phyloP scores from a whole-genome alignment of 2,888 invertebrate species.

The Yponomeuta malinellus region DNA sequence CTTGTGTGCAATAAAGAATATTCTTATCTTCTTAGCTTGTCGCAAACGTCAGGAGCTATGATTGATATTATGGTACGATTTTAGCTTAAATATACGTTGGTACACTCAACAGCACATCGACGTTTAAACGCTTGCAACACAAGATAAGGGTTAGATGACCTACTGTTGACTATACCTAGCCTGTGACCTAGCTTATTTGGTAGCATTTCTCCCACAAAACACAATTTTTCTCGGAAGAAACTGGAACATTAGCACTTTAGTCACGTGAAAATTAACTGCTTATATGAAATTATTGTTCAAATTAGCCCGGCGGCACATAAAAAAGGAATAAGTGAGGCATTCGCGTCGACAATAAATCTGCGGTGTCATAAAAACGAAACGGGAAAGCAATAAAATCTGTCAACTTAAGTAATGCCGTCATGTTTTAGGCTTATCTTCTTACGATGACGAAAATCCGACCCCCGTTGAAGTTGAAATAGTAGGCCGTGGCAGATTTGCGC shows the following conservation, averaged over 20 bases:
- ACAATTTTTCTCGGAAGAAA: neutral
- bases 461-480: slow-evolving; percentile 23
- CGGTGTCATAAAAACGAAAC: slow-evolving; percentile 53
- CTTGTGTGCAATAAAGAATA: no score
- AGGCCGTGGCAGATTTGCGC: neutral
- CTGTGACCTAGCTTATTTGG: no score
- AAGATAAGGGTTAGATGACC: no score
- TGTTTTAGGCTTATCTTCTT: slow-evolving; percentile 51
- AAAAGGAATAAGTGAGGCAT: slow-evolving; percentile 36
- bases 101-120: no score
- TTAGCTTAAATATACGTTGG: no score
- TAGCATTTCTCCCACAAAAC: neutral
- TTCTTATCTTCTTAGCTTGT: no score
- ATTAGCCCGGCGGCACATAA: slow-evolving; percentile 32
- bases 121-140: no score
- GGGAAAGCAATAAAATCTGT: slow-evolving; percentile 58
- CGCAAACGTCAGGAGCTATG: no score
- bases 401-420: slow-evolving; percentile 51
- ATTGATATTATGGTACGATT: no score
- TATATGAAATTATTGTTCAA: slow-evolving; percentile 20
- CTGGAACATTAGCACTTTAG: slow-evolving; percentile 1
- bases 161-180: no score
- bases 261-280: slow-evolving; percentile 3
- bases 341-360: slow-evolving; percentile 44
- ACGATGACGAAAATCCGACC: slow-evolving; percentile 42